phyloP scores from a whole-genome alignment of 2,888 invertebrate species.

The Ennomos erosarius region DNA sequence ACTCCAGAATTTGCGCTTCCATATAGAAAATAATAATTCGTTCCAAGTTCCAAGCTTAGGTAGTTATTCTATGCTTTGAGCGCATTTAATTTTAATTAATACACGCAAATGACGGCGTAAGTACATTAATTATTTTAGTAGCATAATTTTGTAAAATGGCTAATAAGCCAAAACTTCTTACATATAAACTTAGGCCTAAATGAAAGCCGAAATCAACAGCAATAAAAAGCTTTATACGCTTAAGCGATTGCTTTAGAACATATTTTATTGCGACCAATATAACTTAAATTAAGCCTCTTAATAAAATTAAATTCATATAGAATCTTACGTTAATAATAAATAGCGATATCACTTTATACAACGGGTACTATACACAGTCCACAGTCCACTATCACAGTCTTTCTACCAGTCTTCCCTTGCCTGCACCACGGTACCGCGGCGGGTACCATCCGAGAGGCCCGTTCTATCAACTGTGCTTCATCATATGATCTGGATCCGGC shows the following conservation, averaged over 20 bases:
- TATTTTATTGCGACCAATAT: conserved; percentile 72
- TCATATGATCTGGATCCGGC: conserved; percentile 69
- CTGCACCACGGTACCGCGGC: conserved; percentile 8
- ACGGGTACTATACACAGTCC: conserved; percentile 59
- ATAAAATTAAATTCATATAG: conserved; percentile 68
- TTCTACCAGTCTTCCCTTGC: conserved; percentile 36
- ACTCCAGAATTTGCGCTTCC: too few species aligned
- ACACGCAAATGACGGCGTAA: too few species aligned
- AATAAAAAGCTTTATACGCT: conserved; percentile 14
- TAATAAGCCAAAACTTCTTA: neutral
- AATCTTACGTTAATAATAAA: conserved; percentile 80
- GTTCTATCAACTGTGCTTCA: conserved; percentile 83
- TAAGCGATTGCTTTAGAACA: conserved; percentile 46
- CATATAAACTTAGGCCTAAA: conserved; percentile 19
- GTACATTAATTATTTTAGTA: too few species aligned
- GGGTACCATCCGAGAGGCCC: conserved; percentile 2
- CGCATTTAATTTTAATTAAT: too few species aligned
- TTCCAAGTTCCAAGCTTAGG: too few species aligned
- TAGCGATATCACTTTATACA: conserved; percentile 76
- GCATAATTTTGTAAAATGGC: too few species aligned
- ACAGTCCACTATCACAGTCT: conserved; percentile 72
- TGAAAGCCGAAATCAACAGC: neutral
- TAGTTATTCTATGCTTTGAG: too few species aligned
- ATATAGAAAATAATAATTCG: too few species aligned
- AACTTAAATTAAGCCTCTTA: conserved; percentile 75